phyloP scores from a whole-genome alignment of 1,140 invertebrate genomes.

The Mactra quadrangularis region DNA sequence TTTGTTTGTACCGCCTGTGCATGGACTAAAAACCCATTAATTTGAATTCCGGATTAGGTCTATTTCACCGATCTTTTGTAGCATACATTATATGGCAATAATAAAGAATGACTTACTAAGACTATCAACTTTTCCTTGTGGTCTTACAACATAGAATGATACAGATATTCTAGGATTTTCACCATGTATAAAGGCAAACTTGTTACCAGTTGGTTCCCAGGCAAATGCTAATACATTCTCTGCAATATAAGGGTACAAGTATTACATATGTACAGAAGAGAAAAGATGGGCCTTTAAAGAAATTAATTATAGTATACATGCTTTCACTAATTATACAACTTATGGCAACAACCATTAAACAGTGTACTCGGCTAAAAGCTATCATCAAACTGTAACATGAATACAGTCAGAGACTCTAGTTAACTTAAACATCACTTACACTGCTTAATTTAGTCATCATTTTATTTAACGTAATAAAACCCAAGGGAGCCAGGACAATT shows the following conservation, averaged over 20 bases:
- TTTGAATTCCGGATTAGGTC: too few relatives aligned
- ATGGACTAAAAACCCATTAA: too few relatives aligned
- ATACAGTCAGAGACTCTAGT: constrained; percentile 37
- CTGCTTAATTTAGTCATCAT: too few relatives aligned
- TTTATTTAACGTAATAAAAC: too few relatives aligned
- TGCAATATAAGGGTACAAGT: constrained; percentile 67
- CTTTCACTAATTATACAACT: background rate
- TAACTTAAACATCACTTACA: constrained; percentile 18
- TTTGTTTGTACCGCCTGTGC: too few relatives aligned
- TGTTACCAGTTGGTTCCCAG: constrained; percentile 98
- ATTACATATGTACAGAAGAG: background rate
- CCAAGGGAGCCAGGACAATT: too few relatives aligned
- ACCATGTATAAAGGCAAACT: constrained; percentile 98
- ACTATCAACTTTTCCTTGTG: constrained; percentile 92
- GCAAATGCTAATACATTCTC: constrained; percentile 95
- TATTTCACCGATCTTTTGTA: too few relatives aligned
- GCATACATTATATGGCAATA: too few relatives aligned
- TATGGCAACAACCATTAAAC: too few relatives aligned
- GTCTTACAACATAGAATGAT: constrained; percentile 96
- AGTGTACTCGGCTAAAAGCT: too few relatives aligned
- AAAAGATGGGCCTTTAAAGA: too few relatives aligned
- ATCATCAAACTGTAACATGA: too few relatives aligned
- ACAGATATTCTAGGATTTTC: constrained; percentile 95
- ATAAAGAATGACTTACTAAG: constrained; percentile 87
- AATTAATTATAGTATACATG: background rate